Evolutionary conservation across 2,888 invertebrate species (phyloP).

Genomic region (Polymixis lichenea): DNA sequence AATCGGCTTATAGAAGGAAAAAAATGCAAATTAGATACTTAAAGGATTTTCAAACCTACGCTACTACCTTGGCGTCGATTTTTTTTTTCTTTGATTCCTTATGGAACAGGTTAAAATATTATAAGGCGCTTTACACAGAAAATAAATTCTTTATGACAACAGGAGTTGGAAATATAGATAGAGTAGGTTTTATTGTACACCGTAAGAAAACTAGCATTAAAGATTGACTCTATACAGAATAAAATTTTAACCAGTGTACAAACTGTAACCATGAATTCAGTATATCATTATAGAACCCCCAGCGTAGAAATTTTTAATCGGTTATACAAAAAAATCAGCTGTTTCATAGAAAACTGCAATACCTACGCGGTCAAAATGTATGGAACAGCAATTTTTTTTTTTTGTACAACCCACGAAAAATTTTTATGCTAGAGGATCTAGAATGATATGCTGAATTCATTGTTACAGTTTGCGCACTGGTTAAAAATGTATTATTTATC

Average conservation of each 20-base stretch:
- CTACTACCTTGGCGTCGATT: constrained; percentile 12
- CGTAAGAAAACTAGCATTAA: not conserved
- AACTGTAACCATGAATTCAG: too few species aligned
- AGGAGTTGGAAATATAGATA: not conserved
- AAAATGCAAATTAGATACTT: constrained; percentile 85
- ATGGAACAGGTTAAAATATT: not conserved
- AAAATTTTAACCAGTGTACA: too few species aligned
- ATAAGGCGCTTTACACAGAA: not conserved
- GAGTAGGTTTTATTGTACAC: not conserved
- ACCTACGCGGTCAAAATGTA: too few species aligned
- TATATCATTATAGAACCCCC: too few species aligned
- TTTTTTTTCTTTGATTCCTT: constrained; percentile 41
- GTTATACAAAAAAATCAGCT: too few species aligned
- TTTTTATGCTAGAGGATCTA: too few species aligned
- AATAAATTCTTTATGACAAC: not conserved
- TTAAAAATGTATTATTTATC: not conserved
- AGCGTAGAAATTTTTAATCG: too few species aligned
- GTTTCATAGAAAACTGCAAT: too few species aligned
- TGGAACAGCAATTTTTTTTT: too few species aligned
- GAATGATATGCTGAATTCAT: too few species aligned
- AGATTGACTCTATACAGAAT: not conserved
- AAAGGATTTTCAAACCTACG: constrained; percentile 79
- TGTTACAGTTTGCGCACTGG: too few species aligned
- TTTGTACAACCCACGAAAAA: too few species aligned
- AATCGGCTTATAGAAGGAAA: constrained; percentile 84